Percentiles rank a stretch among this genome's conserved stretches.
Evolutionary conservation across 2,797 vertebrate genomes (phyloP).

Genomic region (Ctenosaura bakeri): DNA sequence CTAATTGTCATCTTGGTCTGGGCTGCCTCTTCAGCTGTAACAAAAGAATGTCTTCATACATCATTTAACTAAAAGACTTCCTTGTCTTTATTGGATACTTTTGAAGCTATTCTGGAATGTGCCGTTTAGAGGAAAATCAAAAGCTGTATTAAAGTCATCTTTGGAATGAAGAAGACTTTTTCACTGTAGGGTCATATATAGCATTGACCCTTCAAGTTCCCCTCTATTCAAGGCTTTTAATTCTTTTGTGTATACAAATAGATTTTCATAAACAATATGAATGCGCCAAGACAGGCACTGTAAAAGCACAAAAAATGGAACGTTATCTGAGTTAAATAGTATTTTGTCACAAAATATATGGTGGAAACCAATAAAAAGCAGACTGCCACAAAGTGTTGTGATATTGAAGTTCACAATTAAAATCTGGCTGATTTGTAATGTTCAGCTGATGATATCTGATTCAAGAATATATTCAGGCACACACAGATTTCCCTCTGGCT

Average conservation of each 20-base stretch:
- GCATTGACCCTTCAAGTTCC: neutral
- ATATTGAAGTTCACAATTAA: neutral
- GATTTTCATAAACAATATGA: slow-evolving; percentile 12
- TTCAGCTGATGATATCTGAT: neutral
- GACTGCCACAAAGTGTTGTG: neutral
- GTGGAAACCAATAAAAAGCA: slow-evolving; percentile 11
- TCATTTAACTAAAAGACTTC: slow-evolving; percentile 18
- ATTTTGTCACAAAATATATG: slow-evolving; percentile 20
- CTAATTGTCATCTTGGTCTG: slow-evolving; percentile 9
- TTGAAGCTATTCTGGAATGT: neutral
- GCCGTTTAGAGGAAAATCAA: slow-evolving; percentile 25
- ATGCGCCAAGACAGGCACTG: neutral
- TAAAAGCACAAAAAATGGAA: slow-evolving; percentile 5
- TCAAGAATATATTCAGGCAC: neutral
- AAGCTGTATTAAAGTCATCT: neutral
- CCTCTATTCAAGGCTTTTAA: neutral
- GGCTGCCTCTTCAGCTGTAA: slow-evolving; percentile 22
- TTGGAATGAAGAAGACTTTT: neutral
- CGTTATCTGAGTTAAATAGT: slow-evolving; percentile 23
- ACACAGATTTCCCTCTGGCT: neutral
- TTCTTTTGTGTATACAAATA: neutral
- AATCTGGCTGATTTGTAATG: neutral
- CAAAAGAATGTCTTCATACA: slow-evolving; percentile 39
- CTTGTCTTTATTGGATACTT: neutral
- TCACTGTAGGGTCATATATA: slow-evolving; percentile 28